phyloP scores from a whole-genome alignment of 2,797 vertebrate genomes.

The Sebastolobus alascanus region DNA sequence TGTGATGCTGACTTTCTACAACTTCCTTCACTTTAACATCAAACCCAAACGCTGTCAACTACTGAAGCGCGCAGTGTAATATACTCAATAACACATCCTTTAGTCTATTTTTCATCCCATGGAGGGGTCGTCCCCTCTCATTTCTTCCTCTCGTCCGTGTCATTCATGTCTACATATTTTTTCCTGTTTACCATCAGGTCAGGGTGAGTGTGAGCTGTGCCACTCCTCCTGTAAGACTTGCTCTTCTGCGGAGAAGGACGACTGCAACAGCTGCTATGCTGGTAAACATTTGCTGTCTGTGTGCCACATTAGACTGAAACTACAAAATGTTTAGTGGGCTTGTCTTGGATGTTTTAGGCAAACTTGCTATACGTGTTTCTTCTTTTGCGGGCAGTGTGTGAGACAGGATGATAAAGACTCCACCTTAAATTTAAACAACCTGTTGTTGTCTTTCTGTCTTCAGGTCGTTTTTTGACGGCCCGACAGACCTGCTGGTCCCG shows the following conservation, averaged over 20 bases:
- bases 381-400: neutral
- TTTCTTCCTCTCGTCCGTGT: neutral
- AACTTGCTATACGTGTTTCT: neutral
- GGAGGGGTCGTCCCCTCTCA: neutral
- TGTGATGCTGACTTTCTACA: neutral
- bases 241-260: constrained; percentile 58
- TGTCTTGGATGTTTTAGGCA: constrained; percentile 5
- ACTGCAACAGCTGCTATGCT: constrained; percentile 87
- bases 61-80: neutral
- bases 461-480: constrained; percentile 71
- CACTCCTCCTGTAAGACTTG: constrained; percentile 88
- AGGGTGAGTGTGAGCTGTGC: constrained; percentile 78
- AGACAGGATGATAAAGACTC: neutral
- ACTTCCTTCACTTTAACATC: neutral
- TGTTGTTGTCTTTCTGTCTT: constrained; percentile 7
- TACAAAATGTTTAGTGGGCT: neutral
- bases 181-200: constrained; percentile 65
- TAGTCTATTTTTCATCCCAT: neutral
- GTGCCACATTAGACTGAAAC: neutral
- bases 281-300: constrained; percentile 49
- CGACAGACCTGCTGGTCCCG: constrained; percentile 76
- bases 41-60: neutral
- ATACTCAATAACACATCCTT: neutral
- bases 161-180: constrained; percentile 2
- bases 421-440: neutral